Evolutionary conservation across 1,140 invertebrate species (phyloP).

Genomic region (Armadillidium nasatum): DNA sequence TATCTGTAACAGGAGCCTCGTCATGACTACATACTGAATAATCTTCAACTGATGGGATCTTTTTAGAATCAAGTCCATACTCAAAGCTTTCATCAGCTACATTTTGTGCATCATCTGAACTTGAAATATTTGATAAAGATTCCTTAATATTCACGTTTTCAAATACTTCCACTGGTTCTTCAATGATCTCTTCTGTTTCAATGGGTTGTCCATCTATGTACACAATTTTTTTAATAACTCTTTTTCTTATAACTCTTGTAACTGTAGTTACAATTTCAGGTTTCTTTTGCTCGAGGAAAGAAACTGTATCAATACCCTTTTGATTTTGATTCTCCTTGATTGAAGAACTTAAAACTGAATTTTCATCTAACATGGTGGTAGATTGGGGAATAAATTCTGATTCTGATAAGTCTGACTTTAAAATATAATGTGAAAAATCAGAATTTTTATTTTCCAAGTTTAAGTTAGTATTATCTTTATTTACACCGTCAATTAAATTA

Average conservation of each 20-base stretch:
- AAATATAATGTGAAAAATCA: too few species aligned
- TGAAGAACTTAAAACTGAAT: too few species aligned
- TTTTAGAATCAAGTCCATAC: not conserved
- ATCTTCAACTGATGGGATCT: not conserved
- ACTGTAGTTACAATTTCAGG: conserved; percentile 45
- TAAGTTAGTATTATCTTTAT: not conserved
- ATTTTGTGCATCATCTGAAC: too few species aligned
- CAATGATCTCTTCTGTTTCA: conserved; percentile 51
- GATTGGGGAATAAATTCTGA: too few species aligned
- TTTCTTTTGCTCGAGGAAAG: not conserved
- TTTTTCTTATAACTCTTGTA: conserved; percentile 61
- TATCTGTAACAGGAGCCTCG: not conserved
- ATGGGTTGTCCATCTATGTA: conserved; percentile 47
- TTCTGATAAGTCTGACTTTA: too few species aligned
- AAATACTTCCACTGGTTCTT: conserved; percentile 29
- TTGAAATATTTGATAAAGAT: too few species aligned
- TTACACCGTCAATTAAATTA: not conserved
- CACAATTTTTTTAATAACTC: conserved; percentile 28
- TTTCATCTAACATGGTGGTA: too few species aligned
- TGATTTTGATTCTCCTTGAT: too few species aligned
- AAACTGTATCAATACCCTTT: not conserved
- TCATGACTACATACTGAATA: not conserved
- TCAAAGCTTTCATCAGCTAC: not conserved
- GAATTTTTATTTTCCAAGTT: not conserved
- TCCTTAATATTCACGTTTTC: too few species aligned